Percentiles rank a stretch among this genome's conserved stretches.
phyloP scores from a whole-genome alignment of 1,140 invertebrate species.

The Nautilus pompilius region DNA sequence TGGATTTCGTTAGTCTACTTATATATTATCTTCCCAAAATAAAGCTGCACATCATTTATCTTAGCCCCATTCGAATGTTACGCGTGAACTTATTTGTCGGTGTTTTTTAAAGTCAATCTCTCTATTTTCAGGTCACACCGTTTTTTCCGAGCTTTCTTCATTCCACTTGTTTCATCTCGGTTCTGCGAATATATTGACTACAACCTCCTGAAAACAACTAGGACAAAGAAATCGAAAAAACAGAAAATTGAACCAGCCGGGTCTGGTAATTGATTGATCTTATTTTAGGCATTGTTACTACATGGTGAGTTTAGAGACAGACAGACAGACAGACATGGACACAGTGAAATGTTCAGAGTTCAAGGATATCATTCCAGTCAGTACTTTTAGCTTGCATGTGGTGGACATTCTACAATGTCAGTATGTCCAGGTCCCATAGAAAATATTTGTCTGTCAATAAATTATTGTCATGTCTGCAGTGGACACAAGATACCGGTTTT shows the following conservation, averaged over 20 bases:
- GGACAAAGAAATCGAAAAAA: slow-evolving; percentile 26
- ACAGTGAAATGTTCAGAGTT: not conserved
- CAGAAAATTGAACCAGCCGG: too few relatives aligned
- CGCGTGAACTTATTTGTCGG: slow-evolving; percentile 9
- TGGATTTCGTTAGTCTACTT: not conserved
- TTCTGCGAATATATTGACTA: slow-evolving; percentile 74
- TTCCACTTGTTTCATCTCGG: slow-evolving; percentile 76
- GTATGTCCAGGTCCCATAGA: too few relatives aligned
- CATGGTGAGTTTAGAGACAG: not conserved
- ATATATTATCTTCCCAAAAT: not conserved
- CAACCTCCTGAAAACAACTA: slow-evolving; percentile 72
- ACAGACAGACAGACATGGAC: not conserved
- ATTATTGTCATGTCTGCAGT: too few relatives aligned
- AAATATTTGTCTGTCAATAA: too few relatives aligned
- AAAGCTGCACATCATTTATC: not conserved
- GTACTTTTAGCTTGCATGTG: too few relatives aligned
- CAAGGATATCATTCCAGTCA: not conserved
- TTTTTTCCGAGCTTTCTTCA: slow-evolving; percentile 82
- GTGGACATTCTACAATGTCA: too few relatives aligned
- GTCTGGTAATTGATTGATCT: not conserved
- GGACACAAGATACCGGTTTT: too few relatives aligned
- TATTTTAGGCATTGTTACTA: not conserved
- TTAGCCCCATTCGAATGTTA: not conserved
- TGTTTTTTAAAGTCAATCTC: too few relatives aligned
- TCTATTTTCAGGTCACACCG: slow-evolving; percentile 66